phyloP scores from a whole-genome alignment of 2,113 vertebrate genomes.

The Megaceryle maxima region DNA sequence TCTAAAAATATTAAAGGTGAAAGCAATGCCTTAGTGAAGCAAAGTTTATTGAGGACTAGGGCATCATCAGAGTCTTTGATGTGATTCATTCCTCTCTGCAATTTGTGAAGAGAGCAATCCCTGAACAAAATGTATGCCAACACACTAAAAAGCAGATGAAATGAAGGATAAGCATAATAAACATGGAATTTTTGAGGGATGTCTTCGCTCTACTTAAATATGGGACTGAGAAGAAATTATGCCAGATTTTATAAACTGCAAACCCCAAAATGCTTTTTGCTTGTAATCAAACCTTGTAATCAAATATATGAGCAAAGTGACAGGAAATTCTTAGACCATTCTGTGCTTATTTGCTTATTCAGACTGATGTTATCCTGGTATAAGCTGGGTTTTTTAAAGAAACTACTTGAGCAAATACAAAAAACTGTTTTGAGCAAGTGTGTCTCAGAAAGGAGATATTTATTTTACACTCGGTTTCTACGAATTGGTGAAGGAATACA shows the following conservation, averaged over 20 bases:
- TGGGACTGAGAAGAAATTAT: neutral
- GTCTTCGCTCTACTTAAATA: neutral
- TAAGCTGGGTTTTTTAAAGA: neutral
- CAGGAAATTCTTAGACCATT: neutral
- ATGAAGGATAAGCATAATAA: neutral
- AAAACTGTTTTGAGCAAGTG: neutral
- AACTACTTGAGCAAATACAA: neutral
- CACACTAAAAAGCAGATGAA: neutral
- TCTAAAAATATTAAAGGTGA: neutral
- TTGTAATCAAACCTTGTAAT: neutral
- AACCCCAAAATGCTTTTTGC: neutral
- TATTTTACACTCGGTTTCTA: neutral
- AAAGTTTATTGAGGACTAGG: neutral
- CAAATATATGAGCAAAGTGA: neutral
- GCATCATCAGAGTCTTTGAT: neutral
- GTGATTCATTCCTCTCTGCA: neutral
- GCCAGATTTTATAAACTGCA: neutral
- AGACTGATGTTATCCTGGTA: neutral
- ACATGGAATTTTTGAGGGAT: neutral
- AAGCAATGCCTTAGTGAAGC: neutral
- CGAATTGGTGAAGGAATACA: neutral
- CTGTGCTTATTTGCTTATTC: neutral
- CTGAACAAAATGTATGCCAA: neutral
- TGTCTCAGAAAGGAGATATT: neutral
- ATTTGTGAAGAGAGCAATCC: neutral